phyloP scores from a whole-genome alignment of 2,797 vertebrate species.

The Lepus oiostolus region DNA sequence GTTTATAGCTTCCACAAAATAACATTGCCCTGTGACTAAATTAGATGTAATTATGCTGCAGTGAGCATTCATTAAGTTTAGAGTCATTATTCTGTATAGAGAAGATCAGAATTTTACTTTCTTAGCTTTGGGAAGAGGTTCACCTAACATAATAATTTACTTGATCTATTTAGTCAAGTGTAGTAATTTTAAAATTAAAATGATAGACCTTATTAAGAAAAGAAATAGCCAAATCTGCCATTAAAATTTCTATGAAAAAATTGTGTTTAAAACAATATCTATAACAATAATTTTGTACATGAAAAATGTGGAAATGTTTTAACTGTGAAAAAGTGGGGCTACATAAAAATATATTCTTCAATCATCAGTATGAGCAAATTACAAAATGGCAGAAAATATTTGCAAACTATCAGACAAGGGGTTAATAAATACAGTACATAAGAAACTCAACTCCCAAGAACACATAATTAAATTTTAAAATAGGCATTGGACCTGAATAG shows the following conservation, averaged over 20 bases:
- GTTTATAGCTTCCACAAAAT: constrained; percentile 46
- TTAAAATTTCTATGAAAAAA: constrained; percentile 47
- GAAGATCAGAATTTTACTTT: constrained; percentile 69
- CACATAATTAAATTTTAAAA: too few relatives aligned
- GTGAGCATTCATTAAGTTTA: constrained; percentile 43
- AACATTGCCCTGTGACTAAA: constrained; percentile 66
- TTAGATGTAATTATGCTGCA: constrained; percentile 51
- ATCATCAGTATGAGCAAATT: too few relatives aligned
- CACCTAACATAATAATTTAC: constrained; percentile 23
- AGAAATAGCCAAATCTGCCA: constrained; percentile 36
- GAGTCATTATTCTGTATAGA: constrained; percentile 48
- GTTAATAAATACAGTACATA: too few relatives aligned
- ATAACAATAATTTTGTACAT: not conserved
- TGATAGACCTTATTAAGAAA: constrained; percentile 50
- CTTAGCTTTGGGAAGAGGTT: constrained; percentile 63
- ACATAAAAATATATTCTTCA: not conserved
- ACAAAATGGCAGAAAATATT: too few relatives aligned
- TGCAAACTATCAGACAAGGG: too few relatives aligned
- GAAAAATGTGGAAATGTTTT: constrained; percentile 25
- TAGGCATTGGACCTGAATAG: too few relatives aligned
- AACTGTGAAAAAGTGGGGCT: not conserved
- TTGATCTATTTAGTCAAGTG: constrained; percentile 66
- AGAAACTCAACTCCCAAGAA: too few relatives aligned
- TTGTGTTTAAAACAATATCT: constrained; percentile 12
- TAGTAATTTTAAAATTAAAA: constrained; percentile 54